These are phyloP conservation scores for Denticeps clupeoides DNA, from an alignment of 2,797 vertebrate genomes.

Conservation along the genomic window DNA sequence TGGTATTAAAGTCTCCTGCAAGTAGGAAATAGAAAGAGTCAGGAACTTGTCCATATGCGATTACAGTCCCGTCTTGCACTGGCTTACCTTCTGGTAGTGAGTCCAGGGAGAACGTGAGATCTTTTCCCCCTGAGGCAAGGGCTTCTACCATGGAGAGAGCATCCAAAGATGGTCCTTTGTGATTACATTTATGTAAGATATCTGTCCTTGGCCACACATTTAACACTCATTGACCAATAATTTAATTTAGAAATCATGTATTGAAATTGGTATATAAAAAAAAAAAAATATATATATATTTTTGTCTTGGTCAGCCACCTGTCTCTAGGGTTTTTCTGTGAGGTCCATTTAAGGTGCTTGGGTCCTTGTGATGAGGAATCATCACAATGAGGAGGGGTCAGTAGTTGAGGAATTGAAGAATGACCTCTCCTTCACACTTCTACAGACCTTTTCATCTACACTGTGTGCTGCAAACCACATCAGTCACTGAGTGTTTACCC, in stretches of 20 bases:
- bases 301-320: no score
- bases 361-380: background rate
- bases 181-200: background rate
- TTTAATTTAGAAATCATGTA: no score
- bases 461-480: background rate
- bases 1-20: no score
- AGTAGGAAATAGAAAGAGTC: no score
- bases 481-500: background rate
- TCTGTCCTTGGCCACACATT: no score
- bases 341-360: no score
- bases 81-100: background rate
- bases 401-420: background rate
- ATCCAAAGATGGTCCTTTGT: constrained; percentile 1
- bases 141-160: background rate
- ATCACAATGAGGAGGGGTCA: background rate
- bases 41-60: no score
- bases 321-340: no score
- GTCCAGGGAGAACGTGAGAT: background rate
- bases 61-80: background rate
- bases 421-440: background rate
- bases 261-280: no score
- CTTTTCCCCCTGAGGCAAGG: background rate
- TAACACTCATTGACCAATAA: no score
- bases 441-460: background rate
- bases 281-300: no score